Percentiles rank a stretch among this genome's conserved stretches.
Evolutionary conservation across 1,140 invertebrate species (phyloP).

Genomic region (Gonatopus flavifemur): DNA sequence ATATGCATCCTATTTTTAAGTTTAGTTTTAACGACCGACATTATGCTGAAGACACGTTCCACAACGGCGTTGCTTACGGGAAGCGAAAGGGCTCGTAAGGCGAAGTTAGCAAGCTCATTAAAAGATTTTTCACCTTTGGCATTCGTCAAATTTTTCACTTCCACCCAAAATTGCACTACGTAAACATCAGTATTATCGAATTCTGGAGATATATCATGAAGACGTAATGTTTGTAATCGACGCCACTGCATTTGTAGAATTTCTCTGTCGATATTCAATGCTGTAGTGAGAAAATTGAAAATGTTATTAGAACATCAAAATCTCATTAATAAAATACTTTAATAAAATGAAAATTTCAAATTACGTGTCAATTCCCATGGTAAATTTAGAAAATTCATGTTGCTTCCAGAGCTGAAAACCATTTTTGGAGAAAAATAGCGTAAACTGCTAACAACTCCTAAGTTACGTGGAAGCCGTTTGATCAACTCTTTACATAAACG

Average conservation of each 20-base stretch:
- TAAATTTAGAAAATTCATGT: too few relatives aligned
- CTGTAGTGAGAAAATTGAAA: too few relatives aligned
- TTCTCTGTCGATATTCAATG: too few relatives aligned
- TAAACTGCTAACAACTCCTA: too few relatives aligned
- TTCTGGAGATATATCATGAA: neutral
- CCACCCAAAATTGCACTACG: neutral
- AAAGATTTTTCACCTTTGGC: neutral
- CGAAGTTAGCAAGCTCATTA: neutral
- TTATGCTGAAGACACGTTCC: neutral
- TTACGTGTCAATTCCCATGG: too few relatives aligned
- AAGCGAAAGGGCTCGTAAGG: neutral
- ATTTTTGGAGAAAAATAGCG: too few relatives aligned
- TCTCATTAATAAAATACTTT: too few relatives aligned
- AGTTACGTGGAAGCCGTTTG: too few relatives aligned
- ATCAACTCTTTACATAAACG: too few relatives aligned
- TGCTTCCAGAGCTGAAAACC: too few relatives aligned
- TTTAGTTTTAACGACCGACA: neutral
- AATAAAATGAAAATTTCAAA: too few relatives aligned
- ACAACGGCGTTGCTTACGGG: neutral
- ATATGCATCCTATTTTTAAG: slow-evolving; percentile 12
- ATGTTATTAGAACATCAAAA: too few relatives aligned
- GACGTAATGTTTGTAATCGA: neutral
- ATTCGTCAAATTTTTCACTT: neutral
- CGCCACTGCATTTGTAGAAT: slow-evolving; percentile 9
- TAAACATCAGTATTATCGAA: neutral